Evolutionary conservation across 1,140 invertebrate genomes (phyloP).

Genomic region (Papilio helenus): DNA sequence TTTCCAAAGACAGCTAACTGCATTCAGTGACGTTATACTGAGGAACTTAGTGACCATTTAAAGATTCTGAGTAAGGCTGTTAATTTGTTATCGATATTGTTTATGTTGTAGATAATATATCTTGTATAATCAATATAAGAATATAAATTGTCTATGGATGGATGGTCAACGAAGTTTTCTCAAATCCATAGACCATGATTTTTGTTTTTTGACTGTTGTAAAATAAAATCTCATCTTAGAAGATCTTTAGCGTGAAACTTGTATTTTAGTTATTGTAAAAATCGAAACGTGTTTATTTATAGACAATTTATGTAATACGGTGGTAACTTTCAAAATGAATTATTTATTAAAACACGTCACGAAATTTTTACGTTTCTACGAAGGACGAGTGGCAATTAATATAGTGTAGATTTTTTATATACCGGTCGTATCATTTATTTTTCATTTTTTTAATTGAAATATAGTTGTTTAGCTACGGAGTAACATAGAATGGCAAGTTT

Average conservation of each 20-base stretch:
- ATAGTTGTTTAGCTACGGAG: neutral
- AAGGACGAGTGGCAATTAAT: neutral
- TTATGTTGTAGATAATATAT: no score
- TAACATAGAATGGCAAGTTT: slow-evolving; percentile 32
- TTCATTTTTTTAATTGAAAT: neutral
- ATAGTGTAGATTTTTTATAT: neutral
- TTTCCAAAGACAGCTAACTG: no score
- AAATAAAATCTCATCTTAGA: neutral
- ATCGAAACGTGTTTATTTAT: slow-evolving; percentile 13
- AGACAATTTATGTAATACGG: neutral
- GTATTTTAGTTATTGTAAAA: neutral
- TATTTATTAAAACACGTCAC: slow-evolving; percentile 10
- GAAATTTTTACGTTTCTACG: neutral
- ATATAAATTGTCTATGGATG: neutral
- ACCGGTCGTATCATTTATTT: neutral
- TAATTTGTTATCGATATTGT: no score
- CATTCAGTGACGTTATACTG: no score
- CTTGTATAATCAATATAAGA: no score
- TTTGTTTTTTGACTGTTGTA: neutral
- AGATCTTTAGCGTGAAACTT: neutral
- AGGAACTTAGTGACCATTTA: no score
- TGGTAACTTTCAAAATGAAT: slow-evolving; percentile 17
- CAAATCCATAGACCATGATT: neutral
- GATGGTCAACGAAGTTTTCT: neutral
- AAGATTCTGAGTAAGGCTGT: no score